A percentile compares a stretch with the other conserved stretches of the same genome.
Evolutionary conservation across 2,113 vertebrate genomes (phyloP).

Genomic region (Cyanoderma ruficeps): DNA sequence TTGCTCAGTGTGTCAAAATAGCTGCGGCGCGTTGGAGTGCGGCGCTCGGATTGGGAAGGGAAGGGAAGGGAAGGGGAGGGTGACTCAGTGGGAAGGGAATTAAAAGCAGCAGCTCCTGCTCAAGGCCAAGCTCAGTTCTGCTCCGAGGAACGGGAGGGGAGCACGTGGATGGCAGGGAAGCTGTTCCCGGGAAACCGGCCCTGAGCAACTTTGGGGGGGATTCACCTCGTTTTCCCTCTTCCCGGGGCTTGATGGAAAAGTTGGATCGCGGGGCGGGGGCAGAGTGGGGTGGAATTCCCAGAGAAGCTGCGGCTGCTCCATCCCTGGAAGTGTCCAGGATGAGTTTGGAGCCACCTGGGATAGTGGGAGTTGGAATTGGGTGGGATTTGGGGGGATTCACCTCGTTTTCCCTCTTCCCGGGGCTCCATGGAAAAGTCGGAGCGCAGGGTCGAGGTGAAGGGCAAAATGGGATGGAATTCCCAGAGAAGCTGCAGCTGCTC

Average conservation of each 20-base stretch:
- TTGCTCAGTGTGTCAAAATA: constrained; percentile 60
- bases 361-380: too few species aligned
- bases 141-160: neutral
- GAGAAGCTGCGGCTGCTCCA: too few species aligned
- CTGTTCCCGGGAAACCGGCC: neutral
- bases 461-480: too few species aligned
- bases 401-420: too few species aligned
- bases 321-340: too few species aligned
- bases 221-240: neutral
- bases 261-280: rapidly evolving
- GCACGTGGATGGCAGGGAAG: neutral
- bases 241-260: rapidly evolving
- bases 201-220: neutral
- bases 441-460: too few species aligned
- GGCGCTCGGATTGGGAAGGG: neutral
- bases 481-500: too few species aligned
- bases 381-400: too few species aligned
- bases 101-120: constrained; percentile 56
- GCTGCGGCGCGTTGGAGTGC: constrained; percentile 41
- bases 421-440: too few species aligned
- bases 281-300: too few species aligned
- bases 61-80: neutral
- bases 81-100: constrained; percentile 49
- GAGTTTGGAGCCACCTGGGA: too few species aligned
- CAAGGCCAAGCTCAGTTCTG: neutral